These are phyloP conservation scores for Scaptodrosophila lebanonensis DNA, from an alignment of 1,140 invertebrate genomes.

Conservation along the genomic window DNA sequence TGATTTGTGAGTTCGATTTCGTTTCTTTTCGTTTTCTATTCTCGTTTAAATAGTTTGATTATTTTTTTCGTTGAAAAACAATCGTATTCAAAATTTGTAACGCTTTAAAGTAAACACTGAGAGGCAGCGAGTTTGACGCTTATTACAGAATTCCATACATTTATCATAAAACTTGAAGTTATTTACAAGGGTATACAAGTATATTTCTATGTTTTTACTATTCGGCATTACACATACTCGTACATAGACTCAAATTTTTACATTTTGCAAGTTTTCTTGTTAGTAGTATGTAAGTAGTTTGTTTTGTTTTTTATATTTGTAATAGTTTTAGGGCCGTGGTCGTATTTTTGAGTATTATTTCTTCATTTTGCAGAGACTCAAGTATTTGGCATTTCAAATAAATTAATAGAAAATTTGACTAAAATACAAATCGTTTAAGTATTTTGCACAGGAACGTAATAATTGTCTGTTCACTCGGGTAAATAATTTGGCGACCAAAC, in stretches of 20 bases:
- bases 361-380: constrained; percentile 57
- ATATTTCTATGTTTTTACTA: constrained; percentile 1
- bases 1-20: constrained; percentile 37
- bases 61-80: constrained; percentile 4
- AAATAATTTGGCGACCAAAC: too few relatives aligned
- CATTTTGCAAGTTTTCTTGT: constrained; percentile 52
- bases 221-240: constrained; percentile 22
- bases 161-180: constrained; percentile 32
- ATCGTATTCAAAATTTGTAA: constrained; percentile 26
- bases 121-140: constrained; percentile 73
- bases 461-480: too few relatives aligned
- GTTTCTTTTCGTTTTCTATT: constrained; percentile 26
- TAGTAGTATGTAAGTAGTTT: not conserved
- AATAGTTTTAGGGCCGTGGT: constrained; percentile 40
- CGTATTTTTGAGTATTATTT: constrained; percentile 68
- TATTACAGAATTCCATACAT: constrained; percentile 33
- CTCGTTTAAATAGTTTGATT: constrained; percentile 1
- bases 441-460: too few relatives aligned
- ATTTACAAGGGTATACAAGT: constrained; percentile 47
- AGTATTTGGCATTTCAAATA: constrained; percentile 38
- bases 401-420: too few relatives aligned
- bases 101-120: constrained; percentile 63
- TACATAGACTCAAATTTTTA: constrained; percentile 1
- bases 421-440: too few relatives aligned
- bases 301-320: constrained; percentile 14